Base-by-base conservation (phyloP, 2,888 invertebrate genomes). In the Eledone cirrhosa region DNA sequence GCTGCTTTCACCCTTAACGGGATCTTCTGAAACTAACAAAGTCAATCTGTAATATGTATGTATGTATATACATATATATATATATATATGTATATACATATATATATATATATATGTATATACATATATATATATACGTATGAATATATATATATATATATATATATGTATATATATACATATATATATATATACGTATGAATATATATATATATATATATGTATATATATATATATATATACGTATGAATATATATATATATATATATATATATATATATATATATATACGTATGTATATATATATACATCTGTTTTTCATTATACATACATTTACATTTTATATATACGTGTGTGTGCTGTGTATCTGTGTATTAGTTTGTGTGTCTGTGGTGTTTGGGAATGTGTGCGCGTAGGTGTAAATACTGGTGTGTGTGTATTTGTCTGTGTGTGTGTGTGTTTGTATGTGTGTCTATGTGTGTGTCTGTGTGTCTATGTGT, bases 141-240 rank as follows among this genome's bases (percentile, higher is more conserved):
- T 8, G 7, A 4, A 0, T 3, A 63, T 63, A 13, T 63, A 8
- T 63, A 13, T 63, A 63, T 63, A 13, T 63, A 3, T 63, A 13
- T 63, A 59, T 59, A 59, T 59, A 59, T 59, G 24, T 59, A 59
- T 59, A 59, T 59, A 59, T 59, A 59, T 59, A 59, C 24, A 59
- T 59, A 59, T 59, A 59, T 59, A 59, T 59, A 59, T 59, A 59
- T 59, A 59, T 59, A 59, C 24, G 24, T 22, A 3, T 59, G 24
- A n/a, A 13, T 59, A 24, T 59, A 59, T 59, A 11, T 59, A 59
- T 59, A 13, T 59, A 13, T 7, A 59, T 59, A 59, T 59, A 59
- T 59, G 24, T 59, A 59, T 59, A 59, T 13, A 59, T 59, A 13
- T 59, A 59, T 59, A 59, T 59, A 59, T 59, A 11, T 59, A 13